These are phyloP conservation scores for Onchidella celtica DNA, from an alignment of 2,888 invertebrate species.

Conservation along the genomic window DNA sequence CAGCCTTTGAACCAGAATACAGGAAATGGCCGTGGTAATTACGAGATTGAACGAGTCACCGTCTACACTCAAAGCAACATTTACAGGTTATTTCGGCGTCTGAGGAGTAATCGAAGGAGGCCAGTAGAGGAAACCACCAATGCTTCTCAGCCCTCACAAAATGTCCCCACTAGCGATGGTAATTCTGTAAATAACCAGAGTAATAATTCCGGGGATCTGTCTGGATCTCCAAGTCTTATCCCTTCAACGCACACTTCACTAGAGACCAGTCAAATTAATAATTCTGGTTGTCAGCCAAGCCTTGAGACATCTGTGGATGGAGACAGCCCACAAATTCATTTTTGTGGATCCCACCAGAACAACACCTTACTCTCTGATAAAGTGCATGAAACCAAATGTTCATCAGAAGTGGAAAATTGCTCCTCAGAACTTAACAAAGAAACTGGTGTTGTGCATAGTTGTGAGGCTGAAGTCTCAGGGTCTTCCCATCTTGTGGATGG, in stretches of 20 bases:
- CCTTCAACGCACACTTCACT: background rate
- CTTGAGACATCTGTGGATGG: constrained; percentile 10
- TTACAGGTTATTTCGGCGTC: constrained; percentile 39
- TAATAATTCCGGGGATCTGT: background rate
- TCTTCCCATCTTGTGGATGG: too few relatives aligned
- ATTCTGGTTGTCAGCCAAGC: background rate
- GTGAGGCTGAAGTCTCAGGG: too few relatives aligned
- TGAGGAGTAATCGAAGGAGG: constrained; percentile 24
- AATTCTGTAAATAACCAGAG: background rate
- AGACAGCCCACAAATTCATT: too few relatives aligned
- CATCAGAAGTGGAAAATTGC: too few relatives aligned
- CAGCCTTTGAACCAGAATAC: background rate
- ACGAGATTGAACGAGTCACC: constrained; percentile 53
- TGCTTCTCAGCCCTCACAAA: background rate
- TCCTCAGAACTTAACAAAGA: too few relatives aligned
- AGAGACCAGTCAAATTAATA: too few relatives aligned
- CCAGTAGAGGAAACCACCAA: background rate
- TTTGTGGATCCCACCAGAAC: too few relatives aligned
- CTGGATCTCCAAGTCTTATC: background rate
- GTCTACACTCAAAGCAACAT: constrained; percentile 54
- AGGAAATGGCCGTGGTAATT: constrained; percentile 2
- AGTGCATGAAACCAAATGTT: too few relatives aligned
- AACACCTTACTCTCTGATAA: too few relatives aligned
- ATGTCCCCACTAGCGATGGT: background rate
- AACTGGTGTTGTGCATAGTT: too few relatives aligned